Evolutionary conservation across 1,140 invertebrate species (phyloP), one percentile per base, ranked within the genome.

Genomic region (Drosophila pachea): DNA sequence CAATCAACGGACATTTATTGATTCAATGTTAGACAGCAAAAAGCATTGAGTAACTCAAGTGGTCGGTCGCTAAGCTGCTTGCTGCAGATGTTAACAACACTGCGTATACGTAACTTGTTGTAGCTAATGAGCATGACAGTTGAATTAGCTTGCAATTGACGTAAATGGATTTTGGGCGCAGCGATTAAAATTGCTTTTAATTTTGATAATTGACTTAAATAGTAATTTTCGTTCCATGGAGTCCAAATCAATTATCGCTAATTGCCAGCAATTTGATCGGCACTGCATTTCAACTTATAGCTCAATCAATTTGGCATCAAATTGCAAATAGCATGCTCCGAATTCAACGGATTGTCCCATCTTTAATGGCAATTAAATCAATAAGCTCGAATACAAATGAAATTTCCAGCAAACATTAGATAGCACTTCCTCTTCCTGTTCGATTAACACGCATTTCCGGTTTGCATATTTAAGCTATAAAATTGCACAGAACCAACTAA

Each of bases 401-500:
- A 61, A 59, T 65, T 68, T 55, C 16, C 36, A 69, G 55, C 50
- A 68, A 53, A 83, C 67, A 54, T 53, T 64, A 42, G 40, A 68
- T 73, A 60, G 58, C 53, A 78, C 61, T 63, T 78, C 72, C 78
- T 68, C 38, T 73, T 83, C 78, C 78, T 43, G 79, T 84, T 84
- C 75, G 67, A 78, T 83, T 84, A 84, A 84, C 68, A 73, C 75
- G 67, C 79, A 84, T 73, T 83, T 83, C 78, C 78, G 68, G 58
- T 29, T 43, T 72, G 60, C 66, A 81, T 77, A 59, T 76, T 61
- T 60, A 56, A 77, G 54, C 43, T 31, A 68, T 40, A 72, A 49
- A 60, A 49, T 31, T 31, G 45, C 36, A 31, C 32, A 31, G n/a
- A 66, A 35, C 8, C 58, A 54, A 48, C 52, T 67, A 70, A 38